Base-by-base conservation (phyloP, 2,797 vertebrate genomes). In the Triplophysa yarkandensis region DNA sequence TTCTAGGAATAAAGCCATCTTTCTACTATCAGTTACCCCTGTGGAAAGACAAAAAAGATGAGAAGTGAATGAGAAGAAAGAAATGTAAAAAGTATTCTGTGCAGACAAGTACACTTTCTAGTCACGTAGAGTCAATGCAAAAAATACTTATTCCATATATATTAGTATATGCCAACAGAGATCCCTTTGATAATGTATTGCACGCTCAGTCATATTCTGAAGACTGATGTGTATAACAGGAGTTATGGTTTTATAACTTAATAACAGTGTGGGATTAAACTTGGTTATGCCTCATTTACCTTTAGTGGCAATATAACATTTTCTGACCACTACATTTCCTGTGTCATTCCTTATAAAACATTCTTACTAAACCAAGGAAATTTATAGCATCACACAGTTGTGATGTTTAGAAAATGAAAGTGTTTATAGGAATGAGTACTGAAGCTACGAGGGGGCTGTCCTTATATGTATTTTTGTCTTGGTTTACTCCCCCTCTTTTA, bases 1-100 rank as follows among this genome's bases (percentile, higher is more conserved):
- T 77, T 97, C 94, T 88, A 93, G 92, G 88, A 94, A 92, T 77
- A 94, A 92, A 80, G 91, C 92, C 95, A 96, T 96, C 80, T 85
- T 84, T 90, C 80, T 86, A 74, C 89, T 86, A 92, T 83, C 75
- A 86, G 61, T 54, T 74, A 71, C 23, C 36, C 58, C 84, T 85
- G 60, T 61, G 64, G 65, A 44, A 78, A 57, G 43, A 69, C 52
- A 62, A 21, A 34, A n/a, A 25, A 46, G 34, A 64, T 44, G 19
- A 36, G 23, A 67, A 50, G 41, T 27, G 13, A 43, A 46, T 54
- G 28, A 46, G 6, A 30, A 44, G 28, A 30, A 17, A 8, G 14
- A 36, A 60, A 46, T 3, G 4, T n/a, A 10, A 14, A 66, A 25
- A 44, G 11, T n/a, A 30, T 58, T 6, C 21, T 52, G 23, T 52